These are phyloP conservation scores for Theristicus caerulescens DNA, from an alignment of 2,113 vertebrate species.

Conservation along the genomic window DNA sequence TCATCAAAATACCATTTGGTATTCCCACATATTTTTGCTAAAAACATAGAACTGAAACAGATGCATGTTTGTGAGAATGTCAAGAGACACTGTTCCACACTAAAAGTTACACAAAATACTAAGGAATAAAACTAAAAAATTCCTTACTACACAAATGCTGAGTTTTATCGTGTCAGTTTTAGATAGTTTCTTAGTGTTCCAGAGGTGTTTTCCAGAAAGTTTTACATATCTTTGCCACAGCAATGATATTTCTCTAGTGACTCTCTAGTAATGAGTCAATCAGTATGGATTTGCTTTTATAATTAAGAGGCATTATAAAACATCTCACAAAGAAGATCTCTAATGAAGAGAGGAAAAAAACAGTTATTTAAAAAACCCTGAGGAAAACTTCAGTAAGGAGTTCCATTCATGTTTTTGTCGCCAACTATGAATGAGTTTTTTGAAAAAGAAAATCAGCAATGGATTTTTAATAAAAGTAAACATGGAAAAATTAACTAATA, in stretches of 20 bases:
- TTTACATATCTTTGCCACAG: rapidly evolving
- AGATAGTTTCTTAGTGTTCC: not conserved
- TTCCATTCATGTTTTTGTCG: not conserved
- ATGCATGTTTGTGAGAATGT: not conserved
- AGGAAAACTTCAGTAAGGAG: not conserved
- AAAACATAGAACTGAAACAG: not conserved
- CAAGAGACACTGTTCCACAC: not conserved
- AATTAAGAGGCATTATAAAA: not conserved
- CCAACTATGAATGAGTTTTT: not conserved
- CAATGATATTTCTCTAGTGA: not conserved
- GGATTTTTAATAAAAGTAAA: not conserved
- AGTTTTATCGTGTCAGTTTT: not conserved
- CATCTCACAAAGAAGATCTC: not conserved
- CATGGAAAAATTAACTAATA: not conserved
- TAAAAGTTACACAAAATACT: not conserved
- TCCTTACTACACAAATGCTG: not conserved
- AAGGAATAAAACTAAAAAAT: not conserved
- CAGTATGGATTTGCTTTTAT: not conserved
- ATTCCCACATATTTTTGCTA: not conserved
- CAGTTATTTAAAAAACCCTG: not conserved
- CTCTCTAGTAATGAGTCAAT: not conserved
- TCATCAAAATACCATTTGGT: not conserved
- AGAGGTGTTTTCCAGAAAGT: not conserved
- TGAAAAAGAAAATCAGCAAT: not conserved
- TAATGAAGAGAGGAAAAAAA: not conserved